phyloP scores from a whole-genome alignment of 2,113 vertebrate species.

The Carassius gibelio region DNA sequence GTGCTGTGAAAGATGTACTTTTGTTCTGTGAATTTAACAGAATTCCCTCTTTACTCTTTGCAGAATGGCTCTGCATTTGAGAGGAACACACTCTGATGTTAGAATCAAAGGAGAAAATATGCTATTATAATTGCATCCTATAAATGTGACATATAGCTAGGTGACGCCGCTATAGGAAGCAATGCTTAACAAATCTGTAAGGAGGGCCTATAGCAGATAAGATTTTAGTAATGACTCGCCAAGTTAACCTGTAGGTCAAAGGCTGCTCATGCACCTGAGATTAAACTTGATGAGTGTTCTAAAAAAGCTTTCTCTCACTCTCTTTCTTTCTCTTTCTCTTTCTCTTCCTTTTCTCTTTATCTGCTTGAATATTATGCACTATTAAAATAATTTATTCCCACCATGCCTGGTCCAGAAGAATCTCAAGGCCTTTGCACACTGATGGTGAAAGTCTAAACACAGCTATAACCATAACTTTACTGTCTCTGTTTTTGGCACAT shows the following conservation, averaged over 20 bases:
- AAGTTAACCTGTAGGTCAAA: background rate
- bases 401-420: background rate
- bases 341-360: background rate
- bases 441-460: background rate
- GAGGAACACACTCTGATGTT: constrained; percentile 5
- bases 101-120: background rate
- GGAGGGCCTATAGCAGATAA: background rate
- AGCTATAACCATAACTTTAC: background rate
- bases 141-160: background rate
- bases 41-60: constrained; percentile 11
- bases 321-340: background rate
- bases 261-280: background rate
- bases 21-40: constrained; percentile 1
- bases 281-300: background rate
- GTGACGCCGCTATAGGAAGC: background rate
- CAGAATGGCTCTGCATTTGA: background rate
- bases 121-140: background rate
- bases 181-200: background rate
- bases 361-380: background rate
- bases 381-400: background rate
- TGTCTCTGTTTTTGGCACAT: background rate
- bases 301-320: too few species aligned
- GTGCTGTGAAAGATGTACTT: constrained; percentile 1
- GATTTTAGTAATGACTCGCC: background rate
- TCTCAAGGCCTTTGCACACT: background rate